Percentiles rank a stretch among this genome's conserved stretches.
Evolutionary conservation across 2,888 invertebrate genomes (phyloP).

Genomic region (Achlya flavicornis): DNA sequence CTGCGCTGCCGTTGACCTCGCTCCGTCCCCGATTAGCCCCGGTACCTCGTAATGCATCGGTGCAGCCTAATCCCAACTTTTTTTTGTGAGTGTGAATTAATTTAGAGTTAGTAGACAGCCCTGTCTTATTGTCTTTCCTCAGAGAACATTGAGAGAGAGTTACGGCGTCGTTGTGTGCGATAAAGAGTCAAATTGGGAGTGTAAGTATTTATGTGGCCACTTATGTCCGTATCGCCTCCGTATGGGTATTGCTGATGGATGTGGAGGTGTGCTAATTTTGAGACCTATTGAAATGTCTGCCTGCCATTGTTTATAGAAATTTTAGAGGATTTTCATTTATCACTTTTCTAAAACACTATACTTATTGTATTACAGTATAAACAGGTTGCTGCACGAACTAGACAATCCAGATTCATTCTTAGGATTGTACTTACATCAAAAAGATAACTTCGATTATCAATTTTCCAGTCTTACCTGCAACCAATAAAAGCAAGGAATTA

Average conservation of each 20-base stretch:
- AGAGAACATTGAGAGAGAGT: constrained; percentile 9
- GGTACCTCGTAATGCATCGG: constrained; percentile 59
- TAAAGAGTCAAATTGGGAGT: constrained; percentile 7
- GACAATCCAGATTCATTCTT: background rate
- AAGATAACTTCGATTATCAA: background rate
- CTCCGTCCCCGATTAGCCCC: constrained; percentile 65
- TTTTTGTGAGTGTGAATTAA: constrained; percentile 42
- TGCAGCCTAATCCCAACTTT: constrained; percentile 47
- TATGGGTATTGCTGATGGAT: background rate
- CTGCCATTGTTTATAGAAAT: background rate
- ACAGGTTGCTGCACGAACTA: background rate
- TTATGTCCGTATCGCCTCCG: background rate
- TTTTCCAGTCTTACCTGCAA: constrained; percentile 37
- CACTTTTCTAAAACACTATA: no score
- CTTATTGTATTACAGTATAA: no score
- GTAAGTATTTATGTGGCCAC: constrained; percentile 6
- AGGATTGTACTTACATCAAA: constrained; percentile 3
- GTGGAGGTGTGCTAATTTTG: background rate
- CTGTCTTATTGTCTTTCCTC: constrained; percentile 26
- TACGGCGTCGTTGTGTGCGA: constrained; percentile 6
- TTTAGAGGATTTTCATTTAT: no score
- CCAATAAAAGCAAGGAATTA: constrained; percentile 35
- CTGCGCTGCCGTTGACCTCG: constrained; percentile 78
- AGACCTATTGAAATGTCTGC: background rate
- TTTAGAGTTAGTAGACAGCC: constrained; percentile 30